phyloP scores from a whole-genome alignment of 92 coral and sea anemone genomes.

The Porites divaricata region DNA sequence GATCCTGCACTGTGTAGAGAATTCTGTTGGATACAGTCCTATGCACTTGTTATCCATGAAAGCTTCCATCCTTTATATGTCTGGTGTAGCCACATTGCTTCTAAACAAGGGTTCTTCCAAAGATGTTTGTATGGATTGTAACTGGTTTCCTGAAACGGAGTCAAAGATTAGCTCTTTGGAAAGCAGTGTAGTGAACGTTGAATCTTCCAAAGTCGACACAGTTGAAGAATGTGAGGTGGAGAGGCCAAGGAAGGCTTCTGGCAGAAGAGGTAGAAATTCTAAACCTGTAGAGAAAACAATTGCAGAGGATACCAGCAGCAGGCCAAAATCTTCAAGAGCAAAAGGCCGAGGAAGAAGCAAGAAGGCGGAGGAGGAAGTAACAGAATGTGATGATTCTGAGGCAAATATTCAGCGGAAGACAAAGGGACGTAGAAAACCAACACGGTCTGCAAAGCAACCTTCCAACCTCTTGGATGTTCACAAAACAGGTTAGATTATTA shows the following conservation, averaged over 20 bases:
- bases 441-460: background rate
- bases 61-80: constrained; percentile 58
- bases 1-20: constrained; percentile 38
- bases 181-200: background rate
- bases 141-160: constrained; percentile 10
- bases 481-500: background rate
- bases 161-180: background rate
- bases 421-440: constrained; percentile 14
- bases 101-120: background rate
- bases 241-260: constrained; percentile 31
- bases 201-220: background rate
- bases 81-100: constrained; percentile 28
- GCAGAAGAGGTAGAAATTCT: background rate
- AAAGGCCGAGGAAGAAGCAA: constrained; percentile 58
- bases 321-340: constrained; percentile 26
- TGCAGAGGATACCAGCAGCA: background rate
- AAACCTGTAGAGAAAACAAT: background rate
- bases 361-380: background rate
- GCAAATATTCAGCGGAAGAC: constrained; percentile 11
- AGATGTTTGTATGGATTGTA: constrained; percentile 7
- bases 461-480: background rate
- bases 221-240: constrained; percentile 12
- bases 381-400: constrained; percentile 13
- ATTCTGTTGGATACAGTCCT: constrained; percentile 33
- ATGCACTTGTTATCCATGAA: constrained; percentile 36